Conservation (phyloP, 1,140 invertebrate genomes). For the Lepidurus arcticus region DNA sequence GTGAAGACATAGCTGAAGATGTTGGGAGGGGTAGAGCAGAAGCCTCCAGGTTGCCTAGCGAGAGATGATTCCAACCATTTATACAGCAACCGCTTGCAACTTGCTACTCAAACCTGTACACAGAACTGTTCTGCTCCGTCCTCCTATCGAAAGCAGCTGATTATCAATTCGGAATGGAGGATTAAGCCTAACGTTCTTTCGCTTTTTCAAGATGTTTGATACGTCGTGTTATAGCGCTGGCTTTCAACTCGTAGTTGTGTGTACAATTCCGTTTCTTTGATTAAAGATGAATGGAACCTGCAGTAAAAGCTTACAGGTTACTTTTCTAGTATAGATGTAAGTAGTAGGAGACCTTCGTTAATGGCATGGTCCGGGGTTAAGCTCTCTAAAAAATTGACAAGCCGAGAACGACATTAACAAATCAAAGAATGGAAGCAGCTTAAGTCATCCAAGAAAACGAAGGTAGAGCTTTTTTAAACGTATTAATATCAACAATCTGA, state of each 20-base stretch:
- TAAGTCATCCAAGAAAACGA: not conserved
- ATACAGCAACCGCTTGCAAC: constrained; percentile 6
- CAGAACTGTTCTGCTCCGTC: not conserved
- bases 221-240: too few species aligned
- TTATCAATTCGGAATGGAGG: not conserved
- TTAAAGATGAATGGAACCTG: too few species aligned
- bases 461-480: not conserved
- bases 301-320: too few species aligned
- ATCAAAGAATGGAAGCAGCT: not conserved
- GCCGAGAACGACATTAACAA: not conserved
- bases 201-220: too few species aligned
- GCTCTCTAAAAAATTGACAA: not conserved
- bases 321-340: too few species aligned
- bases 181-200: not conserved
- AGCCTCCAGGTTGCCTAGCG: constrained; percentile 6
- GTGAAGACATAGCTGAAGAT: not conserved
- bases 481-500: not conserved
- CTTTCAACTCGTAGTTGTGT: too few species aligned
- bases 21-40: not conserved
- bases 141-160: not conserved
- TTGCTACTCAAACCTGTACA: not conserved
- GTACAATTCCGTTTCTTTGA: too few species aligned
- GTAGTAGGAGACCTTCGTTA: not conserved
- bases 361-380: not conserved
- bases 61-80: not conserved